Percentiles rank a stretch among this genome's conserved stretches.
Conservation (phyloP, 2,797 vertebrate species). For the Bovichtus diacanthus region DNA sequence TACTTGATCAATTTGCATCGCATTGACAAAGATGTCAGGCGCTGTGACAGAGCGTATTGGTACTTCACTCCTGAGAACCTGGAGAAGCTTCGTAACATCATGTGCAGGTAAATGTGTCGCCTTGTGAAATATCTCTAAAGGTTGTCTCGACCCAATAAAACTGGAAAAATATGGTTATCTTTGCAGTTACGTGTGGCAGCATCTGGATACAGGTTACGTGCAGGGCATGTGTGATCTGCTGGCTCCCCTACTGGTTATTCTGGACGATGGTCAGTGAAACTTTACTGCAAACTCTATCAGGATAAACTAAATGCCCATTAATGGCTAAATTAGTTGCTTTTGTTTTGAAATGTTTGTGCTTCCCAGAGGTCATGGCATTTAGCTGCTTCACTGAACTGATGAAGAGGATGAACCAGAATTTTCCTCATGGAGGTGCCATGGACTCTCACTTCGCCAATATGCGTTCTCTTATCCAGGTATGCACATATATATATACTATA, state of each 20-base stretch:
- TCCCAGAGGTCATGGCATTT: conserved; percentile 94
- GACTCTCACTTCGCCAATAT: conserved; percentile 99
- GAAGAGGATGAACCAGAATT: conserved; percentile 99
- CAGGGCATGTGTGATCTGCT: conserved; percentile 99
- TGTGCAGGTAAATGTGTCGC: conserved; percentile 92
- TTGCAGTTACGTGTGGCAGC: conserved; percentile 96
- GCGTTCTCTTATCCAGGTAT: conserved; percentile 97
- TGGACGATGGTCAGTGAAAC: conserved; percentile 92
- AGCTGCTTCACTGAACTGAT: conserved; percentile 98
- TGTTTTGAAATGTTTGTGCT: background rate
- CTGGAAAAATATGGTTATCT: conserved; percentile 11
- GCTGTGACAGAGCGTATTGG: conserved; percentile 96
- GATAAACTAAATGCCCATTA: conserved; percentile 3
- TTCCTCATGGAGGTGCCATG: conserved; percentile 98
- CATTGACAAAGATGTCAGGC: conserved; percentile 97
- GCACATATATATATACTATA: no score
- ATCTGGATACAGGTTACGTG: conserved; percentile 96
- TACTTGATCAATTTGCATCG: conserved; percentile 97
- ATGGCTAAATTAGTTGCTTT: background rate
- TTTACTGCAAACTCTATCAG: background rate
- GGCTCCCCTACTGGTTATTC: conserved; percentile 95
- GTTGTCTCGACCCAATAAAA: background rate
- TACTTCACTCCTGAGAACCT: conserved; percentile 96
- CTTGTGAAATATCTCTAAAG: background rate
- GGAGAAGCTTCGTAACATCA: conserved; percentile 96